A percentile compares a stretch with the other conserved stretches of the same genome.
These are phyloP conservation scores for Luscinia megarhynchos DNA, from an alignment of 2,797 vertebrate species.

Conservation along the genomic window DNA sequence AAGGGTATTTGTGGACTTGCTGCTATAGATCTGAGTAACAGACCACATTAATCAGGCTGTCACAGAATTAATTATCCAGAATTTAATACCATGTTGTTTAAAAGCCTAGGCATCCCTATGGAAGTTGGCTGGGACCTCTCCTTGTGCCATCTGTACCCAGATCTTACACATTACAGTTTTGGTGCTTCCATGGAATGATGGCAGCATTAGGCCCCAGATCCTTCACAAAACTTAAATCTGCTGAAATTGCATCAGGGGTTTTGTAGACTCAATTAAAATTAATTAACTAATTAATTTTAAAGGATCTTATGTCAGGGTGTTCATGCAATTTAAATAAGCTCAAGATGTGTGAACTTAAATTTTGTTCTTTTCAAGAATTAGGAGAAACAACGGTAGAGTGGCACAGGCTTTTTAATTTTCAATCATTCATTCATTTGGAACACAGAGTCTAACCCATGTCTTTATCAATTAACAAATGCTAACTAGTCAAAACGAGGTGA, in stretches of 20 bases:
- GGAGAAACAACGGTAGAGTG: not conserved
- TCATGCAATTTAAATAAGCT: not conserved
- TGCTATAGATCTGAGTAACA: not conserved
- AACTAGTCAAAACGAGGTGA: not conserved
- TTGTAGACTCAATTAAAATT: not conserved
- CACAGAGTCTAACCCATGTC: not conserved
- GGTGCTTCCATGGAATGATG: not conserved
- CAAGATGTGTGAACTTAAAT: not conserved
- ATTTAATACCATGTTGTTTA: not conserved
- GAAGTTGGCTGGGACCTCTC: not conserved
- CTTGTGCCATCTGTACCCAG: not conserved
- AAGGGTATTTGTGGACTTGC: not conserved
- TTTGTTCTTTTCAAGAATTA: not conserved
- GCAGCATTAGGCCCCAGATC: not conserved
- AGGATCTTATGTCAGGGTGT: fast-evolving
- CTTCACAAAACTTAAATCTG: not conserved
- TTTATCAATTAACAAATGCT: not conserved
- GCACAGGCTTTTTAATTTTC: not conserved
- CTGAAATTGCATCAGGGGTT: not conserved
- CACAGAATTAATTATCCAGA: slow-evolving; percentile 22
- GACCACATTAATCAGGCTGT: slow-evolving; percentile 5
- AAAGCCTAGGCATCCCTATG: not conserved
- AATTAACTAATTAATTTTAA: not conserved
- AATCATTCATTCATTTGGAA: not conserved
- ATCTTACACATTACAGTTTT: not conserved